Evolutionary conservation across 2,888 invertebrate genomes (phyloP), one percentile per base, ranked within the genome.

Genomic region (Odontomyia ornata): DNA sequence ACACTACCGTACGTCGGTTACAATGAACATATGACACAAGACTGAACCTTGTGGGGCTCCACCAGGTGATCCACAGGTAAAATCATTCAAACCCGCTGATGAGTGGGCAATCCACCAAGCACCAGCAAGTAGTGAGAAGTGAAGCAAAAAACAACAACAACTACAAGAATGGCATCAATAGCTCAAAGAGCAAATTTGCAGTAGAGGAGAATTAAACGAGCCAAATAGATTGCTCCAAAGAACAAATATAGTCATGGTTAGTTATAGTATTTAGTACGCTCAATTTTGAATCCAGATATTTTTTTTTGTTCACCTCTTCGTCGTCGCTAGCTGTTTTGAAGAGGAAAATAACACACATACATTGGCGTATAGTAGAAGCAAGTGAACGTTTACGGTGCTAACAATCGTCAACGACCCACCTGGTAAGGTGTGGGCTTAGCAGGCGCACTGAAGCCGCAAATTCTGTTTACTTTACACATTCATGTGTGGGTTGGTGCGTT

Each of bases 11-110:
- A 21, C 69, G 69, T 73, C 60, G 60, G 27, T 52, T 36, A 60
- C 73, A 73, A 60, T 57, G 60, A 73, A 60, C 73, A 73, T 73
- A 73, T 73, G 73, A 73, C 60, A 43, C 73, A 57, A 73, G 73
- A 57, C 73, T 57, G 69, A 69, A 69, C 36, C 69, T 43, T 69
- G 69, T 43, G 69, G 69, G 69, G 46, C 69, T 69, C 69, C 69
- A 69, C 69, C 69, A 69, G 69, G 69, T 69, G 69, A 21, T 69
- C 47, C 69, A 69, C 28, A 18, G 23, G 69, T 30, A 69, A 4
- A 60, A 21, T 25, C 13, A 15, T 25, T 11, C 60, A 60, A 25
- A 23, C 67, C 67, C 15, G 60, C 18, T n/a, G 7, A 15, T 15
- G 15, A 15, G 25, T 60, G 52, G 52, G 15, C 52, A 52, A 52